phyloP scores from a whole-genome alignment of 2,888 invertebrate species.

The Pristionchus arcanus region DNA sequence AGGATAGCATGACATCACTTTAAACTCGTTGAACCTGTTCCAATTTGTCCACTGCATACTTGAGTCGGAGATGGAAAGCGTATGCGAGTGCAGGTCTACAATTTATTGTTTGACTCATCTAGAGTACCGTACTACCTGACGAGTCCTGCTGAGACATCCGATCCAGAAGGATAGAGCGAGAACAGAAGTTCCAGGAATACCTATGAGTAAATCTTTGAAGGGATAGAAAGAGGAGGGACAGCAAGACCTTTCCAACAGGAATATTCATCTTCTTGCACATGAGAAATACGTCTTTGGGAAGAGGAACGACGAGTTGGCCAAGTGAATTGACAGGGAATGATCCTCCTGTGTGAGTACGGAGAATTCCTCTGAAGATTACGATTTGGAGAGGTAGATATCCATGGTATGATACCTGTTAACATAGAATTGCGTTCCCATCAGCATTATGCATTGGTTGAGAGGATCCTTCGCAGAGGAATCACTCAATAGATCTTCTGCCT shows the following conservation, averaged over 20 bases:
- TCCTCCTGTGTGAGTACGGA: conserved; percentile 29
- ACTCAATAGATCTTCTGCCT: conserved; percentile 12
- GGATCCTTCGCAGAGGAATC: conserved; percentile 15
- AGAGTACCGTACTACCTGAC: background rate
- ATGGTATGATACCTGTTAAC: background rate
- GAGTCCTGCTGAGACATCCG: conserved; percentile 14
- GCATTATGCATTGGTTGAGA: conserved; percentile 14
- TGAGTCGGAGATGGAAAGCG: conserved; percentile 27
- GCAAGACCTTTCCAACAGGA: conserved; percentile 1
- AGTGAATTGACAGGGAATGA: background rate
- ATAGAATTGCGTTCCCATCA: conserved; percentile 50
- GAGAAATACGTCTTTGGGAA: conserved; percentile 27
- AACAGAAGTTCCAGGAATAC: conserved; percentile 27
- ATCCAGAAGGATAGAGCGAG: conserved; percentile 42
- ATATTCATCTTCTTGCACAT: conserved; percentile 52
- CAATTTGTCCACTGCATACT: conserved; percentile 43
- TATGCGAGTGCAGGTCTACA: conserved; percentile 42
- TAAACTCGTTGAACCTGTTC: conserved; percentile 33
- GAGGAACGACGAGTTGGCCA: conserved; percentile 17
- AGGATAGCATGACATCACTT: background rate
- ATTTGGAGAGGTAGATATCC: background rate
- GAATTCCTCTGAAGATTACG: conserved; percentile 20
- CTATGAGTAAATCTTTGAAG: background rate
- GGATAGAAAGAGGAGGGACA: background rate
- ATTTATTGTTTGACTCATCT: background rate